A percentile compares a stretch with the other conserved stretches of the same genome.
Evolutionary conservation across 2,888 invertebrate genomes (phyloP).

Genomic region (Hydroisotoma schaefferi): DNA sequence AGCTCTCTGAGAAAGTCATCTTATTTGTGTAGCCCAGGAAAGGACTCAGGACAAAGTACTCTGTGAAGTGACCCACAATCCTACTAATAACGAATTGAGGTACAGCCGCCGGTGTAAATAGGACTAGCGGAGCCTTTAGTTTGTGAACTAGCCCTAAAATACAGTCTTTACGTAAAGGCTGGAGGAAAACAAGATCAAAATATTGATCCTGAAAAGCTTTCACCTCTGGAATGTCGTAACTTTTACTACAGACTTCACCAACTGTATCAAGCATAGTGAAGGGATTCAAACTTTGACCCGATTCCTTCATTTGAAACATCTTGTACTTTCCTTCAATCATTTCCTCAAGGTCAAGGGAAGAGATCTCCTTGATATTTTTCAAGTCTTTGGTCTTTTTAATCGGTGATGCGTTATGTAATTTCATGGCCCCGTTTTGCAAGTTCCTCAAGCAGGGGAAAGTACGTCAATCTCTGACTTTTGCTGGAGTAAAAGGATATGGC

Average conservation of each 20-base stretch:
- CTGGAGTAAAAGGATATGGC: constrained; percentile 56
- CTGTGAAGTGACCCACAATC: background rate
- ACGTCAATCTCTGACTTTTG: constrained; percentile 56
- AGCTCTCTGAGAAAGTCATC: background rate
- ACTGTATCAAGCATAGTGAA: background rate
- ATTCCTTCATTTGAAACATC: background rate
- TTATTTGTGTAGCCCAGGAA: background rate
- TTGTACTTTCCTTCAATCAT: too few relatives aligned
- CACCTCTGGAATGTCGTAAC: background rate
- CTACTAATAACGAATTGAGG: background rate
- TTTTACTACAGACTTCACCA: background rate
- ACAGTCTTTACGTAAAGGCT: background rate
- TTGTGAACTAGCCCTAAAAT: background rate
- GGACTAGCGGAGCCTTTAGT: background rate
- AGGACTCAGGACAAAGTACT: background rate
- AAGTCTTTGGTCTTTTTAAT: constrained; percentile 52
- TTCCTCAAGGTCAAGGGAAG: constrained; percentile 25
- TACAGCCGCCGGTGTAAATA: background rate
- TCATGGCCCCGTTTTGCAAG: constrained; percentile 57
- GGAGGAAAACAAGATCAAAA: constrained; percentile 1
- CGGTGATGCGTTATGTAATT: constrained; percentile 57
- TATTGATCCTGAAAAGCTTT: background rate
- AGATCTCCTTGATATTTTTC: constrained; percentile 50
- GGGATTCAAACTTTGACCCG: background rate
- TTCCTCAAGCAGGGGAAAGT: constrained; percentile 56